These are phyloP conservation scores for Microtus oregoni DNA, from an alignment of 2,113 vertebrate genomes.

Conservation along the genomic window DNA sequence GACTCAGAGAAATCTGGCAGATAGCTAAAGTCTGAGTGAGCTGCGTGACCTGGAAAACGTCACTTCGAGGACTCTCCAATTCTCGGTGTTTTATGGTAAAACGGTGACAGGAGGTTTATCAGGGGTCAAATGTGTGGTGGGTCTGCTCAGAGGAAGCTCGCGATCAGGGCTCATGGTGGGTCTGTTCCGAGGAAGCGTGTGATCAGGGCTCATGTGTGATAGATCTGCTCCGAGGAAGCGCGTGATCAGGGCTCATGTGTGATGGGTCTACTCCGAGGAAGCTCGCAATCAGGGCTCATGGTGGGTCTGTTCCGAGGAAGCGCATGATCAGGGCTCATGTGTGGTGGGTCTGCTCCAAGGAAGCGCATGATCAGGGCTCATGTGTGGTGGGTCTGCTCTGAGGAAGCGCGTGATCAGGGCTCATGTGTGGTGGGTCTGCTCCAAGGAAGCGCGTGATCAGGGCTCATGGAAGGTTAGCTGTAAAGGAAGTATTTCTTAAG, in stretches of 20 bases:
- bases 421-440: background rate
- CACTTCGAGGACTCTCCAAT: background rate
- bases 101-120: background rate
- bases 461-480: background rate
- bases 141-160: background rate
- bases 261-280: too few species aligned
- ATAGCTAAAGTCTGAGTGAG: background rate
- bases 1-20: background rate
- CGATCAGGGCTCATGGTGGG: too few species aligned
- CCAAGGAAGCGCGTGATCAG: background rate
- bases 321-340: accelerated
- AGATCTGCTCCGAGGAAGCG: background rate
- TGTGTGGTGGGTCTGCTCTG: background rate
- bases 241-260: too few species aligned
- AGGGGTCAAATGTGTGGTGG: background rate
- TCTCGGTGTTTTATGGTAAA: background rate
- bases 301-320: background rate
- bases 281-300: too few species aligned
- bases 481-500: background rate
- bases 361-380: background rate
- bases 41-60: background rate
- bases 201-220: too few species aligned
- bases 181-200: too few species aligned
- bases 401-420: background rate
- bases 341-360: background rate